Base-by-base conservation (phyloP, 2,888 invertebrate genomes). In the Poecilus cupreus region DNA sequence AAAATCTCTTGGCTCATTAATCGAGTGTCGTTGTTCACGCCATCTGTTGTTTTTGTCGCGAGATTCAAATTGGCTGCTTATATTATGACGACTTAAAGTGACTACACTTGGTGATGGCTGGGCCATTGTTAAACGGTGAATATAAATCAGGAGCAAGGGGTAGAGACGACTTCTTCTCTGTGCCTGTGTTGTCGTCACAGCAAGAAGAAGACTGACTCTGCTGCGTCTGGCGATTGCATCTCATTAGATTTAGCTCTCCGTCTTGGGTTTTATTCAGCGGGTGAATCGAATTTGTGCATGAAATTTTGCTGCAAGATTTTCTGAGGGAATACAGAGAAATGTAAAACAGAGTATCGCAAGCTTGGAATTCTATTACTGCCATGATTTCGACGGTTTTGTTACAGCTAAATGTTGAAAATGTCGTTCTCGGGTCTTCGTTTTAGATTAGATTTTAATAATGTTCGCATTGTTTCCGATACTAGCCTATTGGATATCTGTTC, bases 61-160 rank as follows among this genome's bases (percentile, higher is more conserved):
- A 51, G 26, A 79, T 79, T 79, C 79, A 79, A 70, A 79, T 79
- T 79, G 79, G 79, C 79, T 79, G 79, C 51, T 79, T 79, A 68
- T 68, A 68, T 68, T 68, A 68, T 68, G 64, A 68, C 37, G 78
- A 78, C 60, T 78, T 78, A 60, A 78, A 64, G 54, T 75, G 37
- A 75, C 75, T 54, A 37, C 37, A 54, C 75, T 75, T 37, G 75
- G 18, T 68, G 64, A 68, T 68, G 64, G 39, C 64, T 68, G 32
- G 37, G 64, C 64, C 64, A 68, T 68, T 68, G 64, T 68, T 68
- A 68, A 60, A 68, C 64, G 64, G 16, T 68, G 64, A 37, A 68
- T 68, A 37, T 68, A 68, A 68, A 68, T 68, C 64, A 68, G 64
- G 60, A 16, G 37, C 0, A 16, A 10, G 11, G 13, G 18, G 64